A percentile compares a stretch with the other conserved stretches of the same genome.
phyloP scores from a whole-genome alignment of 2,888 invertebrate species.

The Orthosia gracilis region DNA sequence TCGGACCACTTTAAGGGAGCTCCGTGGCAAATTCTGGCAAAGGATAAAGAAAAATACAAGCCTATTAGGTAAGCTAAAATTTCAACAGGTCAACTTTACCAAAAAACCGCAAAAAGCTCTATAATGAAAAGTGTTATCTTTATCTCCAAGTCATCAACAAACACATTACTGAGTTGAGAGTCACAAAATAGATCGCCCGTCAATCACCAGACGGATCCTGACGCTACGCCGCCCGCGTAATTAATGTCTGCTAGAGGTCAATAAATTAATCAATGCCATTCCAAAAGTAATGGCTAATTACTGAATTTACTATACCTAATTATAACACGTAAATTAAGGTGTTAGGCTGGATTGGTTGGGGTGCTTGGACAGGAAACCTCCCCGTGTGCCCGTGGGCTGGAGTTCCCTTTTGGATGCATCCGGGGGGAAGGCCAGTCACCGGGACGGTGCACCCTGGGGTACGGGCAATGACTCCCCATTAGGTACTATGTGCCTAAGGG shows the following conservation, averaged over 20 bases:
- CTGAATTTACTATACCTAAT: background rate
- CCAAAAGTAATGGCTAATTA: background rate
- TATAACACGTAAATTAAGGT: background rate
- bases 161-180: slow-evolving; percentile 11
- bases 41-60: too few species aligned
- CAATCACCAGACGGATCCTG: slow-evolving; percentile 11
- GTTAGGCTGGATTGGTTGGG: too few species aligned
- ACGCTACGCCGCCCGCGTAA: slow-evolving; percentile 9
- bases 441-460: too few species aligned
- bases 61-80: too few species aligned
- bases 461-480: too few species aligned
- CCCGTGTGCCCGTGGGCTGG: too few species aligned
- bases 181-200: slow-evolving; percentile 25
- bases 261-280: background rate
- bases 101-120: background rate
- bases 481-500: too few species aligned
- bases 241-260: slow-evolving; percentile 22
- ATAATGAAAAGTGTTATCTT: background rate
- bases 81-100: background rate
- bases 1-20: too few species aligned
- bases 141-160: slow-evolving; percentile 1
- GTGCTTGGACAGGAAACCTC: too few species aligned
- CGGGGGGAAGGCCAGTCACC: too few species aligned
- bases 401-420: too few species aligned
- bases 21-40: too few species aligned